Conservation (phyloP, 2,797 vertebrate species). For the Arremon aurantiirostris region DNA sequence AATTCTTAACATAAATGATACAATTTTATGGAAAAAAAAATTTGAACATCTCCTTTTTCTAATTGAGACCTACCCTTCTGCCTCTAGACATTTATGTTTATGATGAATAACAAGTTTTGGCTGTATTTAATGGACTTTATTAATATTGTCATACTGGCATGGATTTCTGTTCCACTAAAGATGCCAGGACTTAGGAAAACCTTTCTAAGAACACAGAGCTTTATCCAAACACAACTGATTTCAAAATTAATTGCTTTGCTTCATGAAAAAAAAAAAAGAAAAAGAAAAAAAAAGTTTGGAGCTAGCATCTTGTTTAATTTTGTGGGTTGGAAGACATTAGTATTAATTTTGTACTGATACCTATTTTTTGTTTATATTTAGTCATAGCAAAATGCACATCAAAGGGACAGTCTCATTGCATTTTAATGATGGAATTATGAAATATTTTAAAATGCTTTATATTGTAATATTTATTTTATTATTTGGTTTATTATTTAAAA, state of each 20-base stretch:
- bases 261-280: background rate
- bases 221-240: background rate
- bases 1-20: background rate
- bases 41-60: background rate
- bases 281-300: background rate
- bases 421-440: background rate
- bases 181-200: background rate
- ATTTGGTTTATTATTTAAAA: background rate
- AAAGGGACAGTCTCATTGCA: background rate
- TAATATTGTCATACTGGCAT: background rate
- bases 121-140: background rate
- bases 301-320: background rate
- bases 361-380: background rate
- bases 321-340: background rate
- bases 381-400: background rate
- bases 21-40: background rate
- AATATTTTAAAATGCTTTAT: background rate
- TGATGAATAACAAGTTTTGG: background rate
- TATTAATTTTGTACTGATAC: background rate
- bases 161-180: background rate
- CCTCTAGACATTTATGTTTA: background rate
- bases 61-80: background rate
- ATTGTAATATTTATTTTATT: background rate
- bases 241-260: background rate
- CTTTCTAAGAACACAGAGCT: background rate